phyloP scores from a whole-genome alignment of 2,888 invertebrate genomes.

The Ceriagrion tenellum region DNA sequence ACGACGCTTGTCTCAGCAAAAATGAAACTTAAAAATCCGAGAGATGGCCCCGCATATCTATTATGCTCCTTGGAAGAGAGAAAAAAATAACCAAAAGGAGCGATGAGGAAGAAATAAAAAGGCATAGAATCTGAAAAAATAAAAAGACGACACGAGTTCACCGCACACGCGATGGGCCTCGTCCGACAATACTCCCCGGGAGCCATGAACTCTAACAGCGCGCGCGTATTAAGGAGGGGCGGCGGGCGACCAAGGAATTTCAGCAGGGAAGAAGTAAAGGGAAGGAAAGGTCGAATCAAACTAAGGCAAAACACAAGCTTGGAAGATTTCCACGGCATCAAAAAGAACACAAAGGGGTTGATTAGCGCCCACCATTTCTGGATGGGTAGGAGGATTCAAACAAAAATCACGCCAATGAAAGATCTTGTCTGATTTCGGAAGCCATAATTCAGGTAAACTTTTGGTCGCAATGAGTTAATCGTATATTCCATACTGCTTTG shows the following conservation, averaged over 20 bases:
- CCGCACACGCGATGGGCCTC: constrained; percentile 1
- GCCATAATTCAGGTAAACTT: too few species aligned
- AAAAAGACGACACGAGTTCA: not conserved
- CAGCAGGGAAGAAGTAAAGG: not conserved
- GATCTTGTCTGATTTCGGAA: too few species aligned
- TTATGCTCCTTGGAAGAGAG: not conserved
- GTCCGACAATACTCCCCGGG: not conserved
- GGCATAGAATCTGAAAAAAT: not conserved
- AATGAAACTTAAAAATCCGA: not conserved
- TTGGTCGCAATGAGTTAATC: too few species aligned
- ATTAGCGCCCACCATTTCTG: not conserved
- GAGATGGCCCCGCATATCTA: not conserved
- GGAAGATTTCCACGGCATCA: not conserved
- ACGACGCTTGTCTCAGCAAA: not conserved
- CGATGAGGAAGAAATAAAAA: not conserved
- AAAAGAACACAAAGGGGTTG: not conserved
- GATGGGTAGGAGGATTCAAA: too few species aligned
- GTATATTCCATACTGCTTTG: too few species aligned
- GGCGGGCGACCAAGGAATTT: not conserved
- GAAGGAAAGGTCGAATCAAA: not conserved
- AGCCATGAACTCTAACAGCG: not conserved
- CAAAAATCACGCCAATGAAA: too few species aligned
- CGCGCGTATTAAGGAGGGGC: not conserved
- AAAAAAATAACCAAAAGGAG: not conserved
- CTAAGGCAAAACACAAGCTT: not conserved